Percentiles rank a stretch among this genome's conserved stretches.
Conservation (phyloP, 2,888 invertebrate species). For the Cheilosia pagana region DNA sequence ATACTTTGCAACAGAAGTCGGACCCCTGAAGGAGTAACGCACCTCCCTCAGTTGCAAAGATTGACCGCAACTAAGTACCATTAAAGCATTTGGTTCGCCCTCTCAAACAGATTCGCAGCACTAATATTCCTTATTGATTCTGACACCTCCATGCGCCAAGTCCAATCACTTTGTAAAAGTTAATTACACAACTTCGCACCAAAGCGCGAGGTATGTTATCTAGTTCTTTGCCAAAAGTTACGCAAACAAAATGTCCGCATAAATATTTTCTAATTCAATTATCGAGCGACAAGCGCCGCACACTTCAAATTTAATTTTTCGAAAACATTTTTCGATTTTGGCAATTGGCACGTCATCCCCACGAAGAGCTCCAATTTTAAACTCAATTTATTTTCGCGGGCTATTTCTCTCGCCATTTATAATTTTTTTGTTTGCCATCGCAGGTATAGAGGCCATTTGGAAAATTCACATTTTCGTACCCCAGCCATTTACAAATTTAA, state of each 20-base stretch:
- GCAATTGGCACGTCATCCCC: constrained; percentile 35
- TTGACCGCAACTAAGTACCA: no score
- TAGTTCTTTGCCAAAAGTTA: constrained; percentile 36
- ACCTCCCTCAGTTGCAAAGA: no score
- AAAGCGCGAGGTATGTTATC: neutral
- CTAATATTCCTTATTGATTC: no score
- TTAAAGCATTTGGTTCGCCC: no score
- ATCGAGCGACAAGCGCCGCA: neutral
- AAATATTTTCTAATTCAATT: constrained; percentile 46
- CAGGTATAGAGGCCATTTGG: constrained; percentile 15
- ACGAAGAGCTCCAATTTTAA: neutral
- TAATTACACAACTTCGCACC: constrained; percentile 20
- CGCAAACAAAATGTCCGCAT: constrained; percentile 17
- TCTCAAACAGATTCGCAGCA: no score
- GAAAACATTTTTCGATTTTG: constrained; percentile 35
- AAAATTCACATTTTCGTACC: constrained; percentile 36
- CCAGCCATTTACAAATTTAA: constrained; percentile 31
- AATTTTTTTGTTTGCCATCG: neutral
- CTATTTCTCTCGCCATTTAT: neutral
- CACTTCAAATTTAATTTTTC: neutral
- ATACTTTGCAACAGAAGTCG: no score
- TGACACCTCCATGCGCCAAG: no score
- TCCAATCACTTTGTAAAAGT: no score
- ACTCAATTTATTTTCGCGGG: constrained; percentile 15
- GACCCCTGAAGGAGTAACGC: no score